phyloP scores from a whole-genome alignment of 2,888 invertebrate genomes.

The Malthinus seriepunctatus region DNA sequence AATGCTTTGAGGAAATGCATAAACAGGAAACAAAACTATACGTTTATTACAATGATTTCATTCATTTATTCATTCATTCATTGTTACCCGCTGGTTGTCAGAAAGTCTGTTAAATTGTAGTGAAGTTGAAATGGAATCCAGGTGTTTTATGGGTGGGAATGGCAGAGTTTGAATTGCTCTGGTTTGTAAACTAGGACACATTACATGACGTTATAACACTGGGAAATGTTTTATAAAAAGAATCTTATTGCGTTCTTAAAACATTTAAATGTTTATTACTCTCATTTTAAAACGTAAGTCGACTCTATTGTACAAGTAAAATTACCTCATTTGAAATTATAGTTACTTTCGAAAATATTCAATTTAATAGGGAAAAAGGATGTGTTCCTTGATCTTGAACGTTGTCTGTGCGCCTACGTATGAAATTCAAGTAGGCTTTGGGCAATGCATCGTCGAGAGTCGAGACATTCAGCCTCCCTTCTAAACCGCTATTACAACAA shows the following conservation, averaged over 20 bases:
- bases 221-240: not conserved
- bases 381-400: constrained; percentile 4
- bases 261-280: too few species aligned
- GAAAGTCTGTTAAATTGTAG: constrained; percentile 19
- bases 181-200: constrained; percentile 5
- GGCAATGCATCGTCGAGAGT: constrained; percentile 10
- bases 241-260: too few species aligned
- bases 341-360: not conserved
- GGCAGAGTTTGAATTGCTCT: constrained; percentile 7
- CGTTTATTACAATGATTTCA: constrained; percentile 21
- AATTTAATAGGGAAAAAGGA: not conserved
- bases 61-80: constrained; percentile 23
- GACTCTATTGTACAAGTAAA: too few species aligned
- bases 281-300: too few species aligned
- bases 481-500: constrained; percentile 8
- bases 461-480: constrained; percentile 11
- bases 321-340: not conserved
- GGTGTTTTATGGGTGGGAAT: constrained; percentile 22
- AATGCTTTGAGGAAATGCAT: constrained; percentile 17
- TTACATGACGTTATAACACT: not conserved
- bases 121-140: constrained; percentile 15
- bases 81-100: constrained; percentile 9
- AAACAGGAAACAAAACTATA: constrained; percentile 19
- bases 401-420: constrained; percentile 8
- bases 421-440: not conserved